Evolutionary conservation across 2,888 invertebrate species (phyloP).

Genomic region (Eulithis prunata): DNA sequence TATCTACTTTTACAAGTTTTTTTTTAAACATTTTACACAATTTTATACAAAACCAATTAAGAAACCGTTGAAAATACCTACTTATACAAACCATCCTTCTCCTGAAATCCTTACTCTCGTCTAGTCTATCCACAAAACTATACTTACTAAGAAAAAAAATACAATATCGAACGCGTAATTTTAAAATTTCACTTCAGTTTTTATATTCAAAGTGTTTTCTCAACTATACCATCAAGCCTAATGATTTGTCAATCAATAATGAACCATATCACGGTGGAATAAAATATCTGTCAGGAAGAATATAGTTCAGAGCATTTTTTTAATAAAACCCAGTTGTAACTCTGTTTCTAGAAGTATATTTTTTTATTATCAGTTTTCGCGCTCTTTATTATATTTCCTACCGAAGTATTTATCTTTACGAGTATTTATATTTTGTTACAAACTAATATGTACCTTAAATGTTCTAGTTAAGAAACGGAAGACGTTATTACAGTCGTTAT

Average conservation of each 20-base stretch:
- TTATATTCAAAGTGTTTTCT: too few relatives aligned
- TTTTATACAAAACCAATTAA: background rate
- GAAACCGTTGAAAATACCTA: too few relatives aligned
- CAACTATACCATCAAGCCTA: too few relatives aligned
- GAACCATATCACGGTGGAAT: too few relatives aligned
- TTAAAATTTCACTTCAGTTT: background rate
- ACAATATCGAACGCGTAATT: background rate
- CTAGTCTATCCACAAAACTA: constrained; percentile 1
- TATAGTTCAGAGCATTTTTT: too few relatives aligned
- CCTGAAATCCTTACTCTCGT: background rate
- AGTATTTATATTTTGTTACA: constrained; percentile 2
- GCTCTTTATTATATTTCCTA: constrained; percentile 11
- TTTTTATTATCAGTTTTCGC: too few relatives aligned
- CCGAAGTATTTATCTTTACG: constrained; percentile 3
- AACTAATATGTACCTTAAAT: constrained; percentile 34
- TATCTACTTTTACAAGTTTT: background rate
- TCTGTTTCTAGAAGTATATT: too few relatives aligned
- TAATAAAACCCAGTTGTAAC: too few relatives aligned
- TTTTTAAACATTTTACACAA: constrained; percentile 10
- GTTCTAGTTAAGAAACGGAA: constrained; percentile 57
- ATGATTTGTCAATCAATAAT: too few relatives aligned
- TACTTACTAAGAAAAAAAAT: background rate
- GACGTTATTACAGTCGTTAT: constrained; percentile 53
- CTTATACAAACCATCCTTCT: background rate
- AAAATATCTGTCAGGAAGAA: too few relatives aligned